Base-by-base conservation (phyloP, 2,797 vertebrate genomes). In the Characodon lateralis region DNA sequence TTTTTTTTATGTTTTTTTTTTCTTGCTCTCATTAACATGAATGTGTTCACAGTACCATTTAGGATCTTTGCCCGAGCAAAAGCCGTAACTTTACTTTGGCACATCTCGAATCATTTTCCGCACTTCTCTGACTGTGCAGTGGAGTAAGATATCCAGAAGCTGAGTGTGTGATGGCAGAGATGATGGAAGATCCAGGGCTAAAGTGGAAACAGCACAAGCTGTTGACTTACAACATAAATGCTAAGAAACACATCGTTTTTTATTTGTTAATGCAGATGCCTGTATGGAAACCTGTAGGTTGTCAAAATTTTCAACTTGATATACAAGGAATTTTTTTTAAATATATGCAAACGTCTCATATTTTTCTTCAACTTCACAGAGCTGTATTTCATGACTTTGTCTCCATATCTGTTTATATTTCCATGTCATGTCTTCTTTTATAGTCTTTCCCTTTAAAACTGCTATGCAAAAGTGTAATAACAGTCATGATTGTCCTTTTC, bases 61-160 rank as follows among this genome's bases (percentile, higher is more conserved):
- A 74, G 85, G 82, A 88, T 83, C 68, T 80, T 82, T 83, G 78
- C 83, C 88, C 26, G 31, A 78, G 80, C 79, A 51, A 85, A 84
- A 77, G 73, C 71, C 80, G 82, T 86, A 78, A 72, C 82, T 79
- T 84, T 82, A 59, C 78, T 79, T 78, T 73, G 56, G 77, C 58
- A 73, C 76, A 74, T 86, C 83, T 72, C 73, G 61, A 78, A 75
- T 83, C 81, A 72, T 73, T 84, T 88, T 91, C 86, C 87, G 79
- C 87, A 88, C 83, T 79, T 83, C 82, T 73, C 78, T 71, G 50
- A 28, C 75, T 41, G 71, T 78, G 80, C 73, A 72, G 39, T 24
- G 48, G 68, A 74, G 56, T 82, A 84, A 79, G 73, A 85, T 76
- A 81, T 88, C 83, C 87, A 85, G 90, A 84, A 86, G 89, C 89